Base-by-base conservation (phyloP, 2,888 invertebrate species). In the Orthonevra nobilis region DNA sequence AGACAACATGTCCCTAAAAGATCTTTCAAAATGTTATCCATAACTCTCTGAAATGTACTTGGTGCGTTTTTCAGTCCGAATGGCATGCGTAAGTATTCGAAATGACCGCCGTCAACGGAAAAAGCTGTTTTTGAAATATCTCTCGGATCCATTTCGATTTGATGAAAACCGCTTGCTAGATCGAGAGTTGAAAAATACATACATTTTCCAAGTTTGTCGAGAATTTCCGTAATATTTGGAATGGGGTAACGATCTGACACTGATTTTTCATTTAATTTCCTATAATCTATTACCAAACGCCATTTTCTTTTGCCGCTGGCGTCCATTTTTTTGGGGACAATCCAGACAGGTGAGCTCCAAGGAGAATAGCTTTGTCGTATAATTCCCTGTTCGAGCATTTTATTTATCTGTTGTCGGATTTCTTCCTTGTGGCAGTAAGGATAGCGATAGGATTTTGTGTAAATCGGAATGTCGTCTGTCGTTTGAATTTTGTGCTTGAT, bases 61-160 rank as follows among this genome's bases (percentile, higher is more conserved):
- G 44, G 44, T 2, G 44, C 44, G 7, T 26, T 54, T 54, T 34
- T 54, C 7, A 54, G 58, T 2, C 58, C 44, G 12, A 58, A 32
- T 10, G 44, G 32, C 42, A 42, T 58, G 9, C 40, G 56, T 6
- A 36, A 12, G 15, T 32, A 52, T 17, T 58, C 56, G 30, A 42
- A 58, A 4, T 58, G 42, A 2, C 40, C 56, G 14, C 15, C 19
- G 3, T 40, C 42, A 2, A 44, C 58, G 2, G 58, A 40, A 32
- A 58, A 42, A 2, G 58, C 42, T 20, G 30, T 44, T 44, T 44
- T 44, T 12, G 26, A 5, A 12, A 23, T 44, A 32, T 58, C 42
- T 40, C 44, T 42, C 10, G 42, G 23, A n/a, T 36, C 36, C 36
- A 58, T 42, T 10, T 58, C 42, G 4, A 58, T 58, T 32, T 58